Base-by-base conservation (phyloP, 2,113 vertebrate species). In the Monarcha castaneiventris region DNA sequence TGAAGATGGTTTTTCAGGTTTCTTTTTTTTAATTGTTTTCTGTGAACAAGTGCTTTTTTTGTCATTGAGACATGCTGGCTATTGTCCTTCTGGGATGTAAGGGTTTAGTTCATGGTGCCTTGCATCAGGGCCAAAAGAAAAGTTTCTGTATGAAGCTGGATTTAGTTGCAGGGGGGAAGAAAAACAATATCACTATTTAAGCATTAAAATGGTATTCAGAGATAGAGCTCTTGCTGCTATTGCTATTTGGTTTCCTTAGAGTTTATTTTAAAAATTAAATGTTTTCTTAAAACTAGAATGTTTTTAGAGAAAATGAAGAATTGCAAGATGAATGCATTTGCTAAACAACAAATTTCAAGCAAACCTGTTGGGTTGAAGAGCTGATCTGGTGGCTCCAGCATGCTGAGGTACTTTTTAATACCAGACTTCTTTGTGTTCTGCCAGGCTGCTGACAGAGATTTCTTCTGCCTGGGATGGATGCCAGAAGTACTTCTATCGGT, bases 401-500 rank as follows among this genome's bases (percentile, higher is more conserved):
- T 66, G 30, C 63, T 63, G 62, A 79, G 61, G 8, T 87, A 41
- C 29, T 93, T 90, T 85, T 52, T 74, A 89, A 83, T 59, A 78
- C 10, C 18, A 66, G 61, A 61, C 33, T 15, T 5, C 68, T 89
- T 68, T 23, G 23, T 88, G 46, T 25, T 88, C 78, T 97, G 54
- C 66, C 61, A 99, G 99, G 96, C 97, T 99, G 84, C 98, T 99
- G 51, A 72, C 97, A 55, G 98, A 99, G 96, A 97, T 99, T 89
- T 84, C 97, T 13, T 96, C 97, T 21, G 97, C 98, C 1, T 99
- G 99, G 99, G 98, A 99, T 30, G 99, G 98, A 37, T 99, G 99
- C 97, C 99, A 99, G 97, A 99, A 99, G 90, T 99, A 99, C 89
- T 99, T 99, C 95, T 99, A 99, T 93, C 98, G 98, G 16, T 99